Evolutionary conservation across 2,888 invertebrate genomes (phyloP), one percentile per base, ranked within the genome.

Genomic region (Subacronicta megacephala): DNA sequence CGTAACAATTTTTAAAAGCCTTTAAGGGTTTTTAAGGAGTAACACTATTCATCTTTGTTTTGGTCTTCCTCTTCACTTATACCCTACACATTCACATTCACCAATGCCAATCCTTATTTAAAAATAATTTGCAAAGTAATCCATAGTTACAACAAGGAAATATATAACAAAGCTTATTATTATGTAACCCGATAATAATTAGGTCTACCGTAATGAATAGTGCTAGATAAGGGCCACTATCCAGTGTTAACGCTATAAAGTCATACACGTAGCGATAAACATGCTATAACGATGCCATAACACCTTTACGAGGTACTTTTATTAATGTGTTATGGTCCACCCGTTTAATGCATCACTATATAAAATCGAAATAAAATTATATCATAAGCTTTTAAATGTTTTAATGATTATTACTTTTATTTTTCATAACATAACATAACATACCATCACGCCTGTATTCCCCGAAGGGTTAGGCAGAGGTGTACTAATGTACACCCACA

Each of bases 231-330:
- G 23, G 44, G 23, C 18, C 40, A 42, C 47, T 62, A 62, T 47
- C 46, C 44, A 60, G 18, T 15, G 18, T 1, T 26, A 36, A 26
- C 33, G 38, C 49, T 47, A 54, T 66, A 58, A 59, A 67, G 41
- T 13, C 36, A 35, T 47, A 47, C 33, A 31, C 7, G 1, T 40
- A 33, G 26, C 46, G 43, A 61, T 72, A 61, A 70, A 66, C 40
- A 15, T 36, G 37, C 13, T 49, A 26, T 52, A 46, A 63, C 26
- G 51, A 41, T 35, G 43, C 43, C 57, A 46, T 66, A 60, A 65
- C 56, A 61, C 58, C 61, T 74, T 75, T 66, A 75, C 49, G 58
- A 60, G 44, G 59, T 60, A 52, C 66, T 59, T n/a, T 38, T 69
- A 44, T 57, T 57, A 59, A 53, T 50, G 41, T 58, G 74, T 71